phyloP scores from a whole-genome alignment of 2,797 vertebrate species.

The Capromys pilorides region DNA sequence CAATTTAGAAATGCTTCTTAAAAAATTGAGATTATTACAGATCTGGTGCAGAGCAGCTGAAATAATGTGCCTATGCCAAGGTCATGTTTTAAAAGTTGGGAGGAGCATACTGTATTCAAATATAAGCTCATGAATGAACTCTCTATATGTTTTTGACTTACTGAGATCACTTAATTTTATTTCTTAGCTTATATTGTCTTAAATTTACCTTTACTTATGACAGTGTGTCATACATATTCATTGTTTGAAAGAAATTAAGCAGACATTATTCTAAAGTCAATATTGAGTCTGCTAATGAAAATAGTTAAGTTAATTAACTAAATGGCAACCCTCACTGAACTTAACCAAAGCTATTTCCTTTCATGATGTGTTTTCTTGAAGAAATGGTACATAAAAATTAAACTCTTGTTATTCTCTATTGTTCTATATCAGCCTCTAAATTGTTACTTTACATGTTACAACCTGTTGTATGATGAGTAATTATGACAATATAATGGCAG shows the following conservation, averaged over 20 bases:
- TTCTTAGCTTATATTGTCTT: constrained; percentile 74
- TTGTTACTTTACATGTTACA: constrained; percentile 70
- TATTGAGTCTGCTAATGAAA: constrained; percentile 85
- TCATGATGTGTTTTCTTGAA: constrained; percentile 83
- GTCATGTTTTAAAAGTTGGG: constrained; percentile 66
- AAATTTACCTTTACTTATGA: constrained; percentile 73
- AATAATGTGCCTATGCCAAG: constrained; percentile 65
- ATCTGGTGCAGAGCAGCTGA: constrained; percentile 67
- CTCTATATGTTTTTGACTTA: constrained; percentile 54
- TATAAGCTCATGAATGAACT: constrained; percentile 24
- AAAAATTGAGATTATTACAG: constrained; percentile 76
- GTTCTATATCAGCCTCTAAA: constrained; percentile 71
- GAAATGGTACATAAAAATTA: constrained; percentile 84
- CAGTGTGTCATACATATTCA: constrained; percentile 82
- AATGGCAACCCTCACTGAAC: constrained; percentile 80
- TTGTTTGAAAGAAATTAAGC: constrained; percentile 75
- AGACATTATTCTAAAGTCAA: constrained; percentile 85
- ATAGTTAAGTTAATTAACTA: constrained; percentile 86
- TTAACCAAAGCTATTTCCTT: constrained; percentile 81
- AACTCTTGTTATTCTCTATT: constrained; percentile 69
- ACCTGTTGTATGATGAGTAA: constrained; percentile 68
- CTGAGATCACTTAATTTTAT: constrained; percentile 67
- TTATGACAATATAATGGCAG: constrained; percentile 64
- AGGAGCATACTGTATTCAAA: constrained; percentile 45
- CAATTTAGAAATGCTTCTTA: constrained; percentile 57